Base-by-base conservation (phyloP, 37 sponge, comb jelly and placozoan genomes). In the Diacarnus erythraeanus region DNA sequence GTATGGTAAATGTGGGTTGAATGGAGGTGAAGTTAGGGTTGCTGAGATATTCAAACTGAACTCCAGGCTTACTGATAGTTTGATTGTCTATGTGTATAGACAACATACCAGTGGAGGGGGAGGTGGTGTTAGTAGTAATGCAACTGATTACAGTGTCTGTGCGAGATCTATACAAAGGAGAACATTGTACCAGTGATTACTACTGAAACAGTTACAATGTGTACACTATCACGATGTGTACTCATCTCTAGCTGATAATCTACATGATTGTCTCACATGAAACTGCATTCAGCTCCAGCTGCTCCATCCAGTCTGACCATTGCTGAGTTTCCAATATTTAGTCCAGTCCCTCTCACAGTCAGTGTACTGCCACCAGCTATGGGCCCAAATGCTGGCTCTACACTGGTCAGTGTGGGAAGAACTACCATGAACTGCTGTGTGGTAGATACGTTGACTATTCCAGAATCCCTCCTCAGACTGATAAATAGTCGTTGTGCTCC, bases 321-420 rank as follows among this genome's bases (percentile, higher is more conserved):
- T n/a, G 84, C 86, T 42, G 33, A 60, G 69, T 78, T 84, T 18
- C 93, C 89, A 77, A 85, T 79, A 57, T 88, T 61, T 31, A 93
- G 81, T 70, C 67, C 26, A n/a, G 59, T 79, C 33, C 94, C 94
- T 34, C 9, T 74, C 22, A 93, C 75, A 26, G 47, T 84, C n/a
- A 93, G 25, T 6, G 38, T 42, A 29, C 82, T 89, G 57, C 87
- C 90, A 42, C 94, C 94, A 59, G 89, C 77, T 35, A 59, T 63
- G 30, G 94, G 94, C 18, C 94, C 94, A 69, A 69, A 66, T 35
- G 76, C 42, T 57, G 94, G 94, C 4, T 51, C 34, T 38, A 93
- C 80, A 57, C 51, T 51, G n/a, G 4, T 26, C 61, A 35, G 29
- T 25, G 80, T 54, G 12, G 30, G 18, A 9, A 74, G 71, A 25